Base-by-base conservation (phyloP, 2,113 vertebrate species). In the Corythornis vintsioides region DNA sequence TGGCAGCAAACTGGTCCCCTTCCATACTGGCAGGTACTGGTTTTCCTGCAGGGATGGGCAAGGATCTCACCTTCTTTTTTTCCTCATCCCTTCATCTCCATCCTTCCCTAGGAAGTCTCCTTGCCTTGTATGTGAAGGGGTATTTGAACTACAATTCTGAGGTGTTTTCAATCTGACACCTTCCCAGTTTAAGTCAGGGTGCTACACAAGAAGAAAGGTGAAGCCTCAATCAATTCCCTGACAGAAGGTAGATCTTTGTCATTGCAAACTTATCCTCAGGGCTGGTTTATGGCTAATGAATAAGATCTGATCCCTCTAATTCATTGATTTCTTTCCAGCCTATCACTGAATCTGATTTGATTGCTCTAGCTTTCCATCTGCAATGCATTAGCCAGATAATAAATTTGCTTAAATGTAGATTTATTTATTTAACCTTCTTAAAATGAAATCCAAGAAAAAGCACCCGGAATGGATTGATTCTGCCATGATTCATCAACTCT, bases 381-480 rank as follows among this genome's bases (percentile, higher is more conserved):
- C 64, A 64, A n/a, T 15, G 48, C 33, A 3, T 82, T 47, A 63
- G 21, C 60, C 71, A 42, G 66, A 33, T 43, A 43, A 78, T 53
- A 78, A 38, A 69, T 73, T 73, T 48, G 38, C 29, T 50, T 43
- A 52, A 59, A 89, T 64, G 67, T 28, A 40, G 72, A 64, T 86
- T 69, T 70, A 82, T 89, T 91, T 64, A 48, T 92, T 88, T 67
- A 90, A 57, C 55, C 64, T 66, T 66, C 82, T 88, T 47, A n/a
- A 45, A 61, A 48, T 29, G 33, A 45, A 81, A 71, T 55, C 45
- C 45, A 60, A 71, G 57, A 52, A 56, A 56, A 66, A 56, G 19
- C 12, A 19, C 65, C 31, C 14, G 8, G 53, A 66, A 50, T 5
- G 42, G 12, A 55, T 66, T 77, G 35, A 48, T 55, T 55, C 40